These are phyloP conservation scores for Rhagonycha lutea DNA, from an alignment of 2,888 invertebrate species.

Conservation along the genomic window DNA sequence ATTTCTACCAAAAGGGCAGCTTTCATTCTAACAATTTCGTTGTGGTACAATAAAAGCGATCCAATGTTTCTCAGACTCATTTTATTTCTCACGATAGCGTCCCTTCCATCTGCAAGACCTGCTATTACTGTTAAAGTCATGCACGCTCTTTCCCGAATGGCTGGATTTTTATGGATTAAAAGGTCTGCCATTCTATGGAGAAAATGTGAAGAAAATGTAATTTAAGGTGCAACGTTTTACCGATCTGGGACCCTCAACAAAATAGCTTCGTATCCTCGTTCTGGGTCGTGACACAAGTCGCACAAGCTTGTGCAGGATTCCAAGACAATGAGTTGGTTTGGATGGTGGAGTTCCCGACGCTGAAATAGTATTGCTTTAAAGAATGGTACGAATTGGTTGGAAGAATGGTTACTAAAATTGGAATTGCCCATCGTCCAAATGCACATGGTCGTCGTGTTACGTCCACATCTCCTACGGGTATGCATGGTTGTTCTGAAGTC, in stretches of 20 bases:
- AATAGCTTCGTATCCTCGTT: slow-evolving; percentile 54
- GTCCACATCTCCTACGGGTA: slow-evolving; percentile 53
- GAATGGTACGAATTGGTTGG: neutral
- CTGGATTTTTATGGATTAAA: slow-evolving; percentile 44
- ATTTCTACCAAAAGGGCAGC: slow-evolving; percentile 51
- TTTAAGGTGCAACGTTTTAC: slow-evolving; percentile 34
- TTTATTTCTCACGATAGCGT: slow-evolving; percentile 50
- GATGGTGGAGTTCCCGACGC: slow-evolving; percentile 52
- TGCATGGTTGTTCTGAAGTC: slow-evolving; percentile 52
- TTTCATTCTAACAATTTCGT: slow-evolving; percentile 49
- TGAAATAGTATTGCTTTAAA: slow-evolving; percentile 33
- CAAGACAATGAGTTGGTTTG: slow-evolving; percentile 46
- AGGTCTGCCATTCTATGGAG: slow-evolving; percentile 48
- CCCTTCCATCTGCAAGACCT: slow-evolving; percentile 49
- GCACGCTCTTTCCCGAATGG: slow-evolving; percentile 52
- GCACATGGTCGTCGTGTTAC: slow-evolving; percentile 52
- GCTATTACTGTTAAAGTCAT: slow-evolving; percentile 50
- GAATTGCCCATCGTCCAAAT: slow-evolving; percentile 54
- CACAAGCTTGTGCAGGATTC: slow-evolving; percentile 54
- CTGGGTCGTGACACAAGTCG: slow-evolving; percentile 56
- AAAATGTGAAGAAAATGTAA: neutral
- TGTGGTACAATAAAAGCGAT: slow-evolving; percentile 45
- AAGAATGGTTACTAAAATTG: slow-evolving; percentile 49
- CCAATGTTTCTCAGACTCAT: slow-evolving; percentile 47
- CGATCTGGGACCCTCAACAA: slow-evolving; percentile 51